These are phyloP conservation scores for Nesometra sesokonis DNA, from an alignment of 35 echinoderm and acorn worm species.

Conservation along the genomic window DNA sequence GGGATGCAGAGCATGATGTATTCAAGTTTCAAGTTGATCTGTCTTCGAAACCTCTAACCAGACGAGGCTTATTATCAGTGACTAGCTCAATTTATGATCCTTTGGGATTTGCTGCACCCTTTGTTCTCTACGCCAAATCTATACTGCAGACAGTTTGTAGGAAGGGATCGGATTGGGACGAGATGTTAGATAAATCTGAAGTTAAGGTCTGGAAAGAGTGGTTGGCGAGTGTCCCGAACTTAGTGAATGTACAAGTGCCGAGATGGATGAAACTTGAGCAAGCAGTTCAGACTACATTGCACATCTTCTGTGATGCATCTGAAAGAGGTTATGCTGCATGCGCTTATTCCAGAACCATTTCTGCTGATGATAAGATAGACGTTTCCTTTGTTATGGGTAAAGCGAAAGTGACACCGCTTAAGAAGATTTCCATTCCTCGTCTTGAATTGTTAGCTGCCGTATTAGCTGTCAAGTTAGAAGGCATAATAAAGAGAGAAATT, in stretches of 20 bases:
- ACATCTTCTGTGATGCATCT: conserved; percentile 1
- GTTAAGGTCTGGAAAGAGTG: not conserved
- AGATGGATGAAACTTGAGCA: conserved; percentile 10
- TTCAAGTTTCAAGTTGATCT: not conserved
- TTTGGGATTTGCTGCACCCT: not conserved
- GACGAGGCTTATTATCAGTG: not conserved
- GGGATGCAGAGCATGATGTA: not conserved
- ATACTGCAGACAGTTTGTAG: not conserved
- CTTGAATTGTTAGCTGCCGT: not conserved
- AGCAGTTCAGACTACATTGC: not conserved
- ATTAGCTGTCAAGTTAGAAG: not conserved
- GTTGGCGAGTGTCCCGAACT: not conserved
- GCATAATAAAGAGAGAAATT: not conserved
- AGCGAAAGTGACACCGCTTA: not conserved
- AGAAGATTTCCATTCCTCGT: not conserved
- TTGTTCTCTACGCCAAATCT: not conserved
- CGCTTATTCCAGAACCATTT: not conserved
- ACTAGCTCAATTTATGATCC: conserved; percentile 9
- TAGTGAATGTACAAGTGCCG: conserved; percentile 12
- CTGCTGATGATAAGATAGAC: not conserved
- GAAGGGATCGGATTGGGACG: not conserved
- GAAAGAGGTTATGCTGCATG: not conserved
- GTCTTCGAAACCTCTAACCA: not conserved
- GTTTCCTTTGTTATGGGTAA: conserved; percentile 3
- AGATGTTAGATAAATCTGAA: not conserved